Base-by-base conservation (phyloP, 2,888 invertebrate species). In the Brachyopa scutellaris region DNA sequence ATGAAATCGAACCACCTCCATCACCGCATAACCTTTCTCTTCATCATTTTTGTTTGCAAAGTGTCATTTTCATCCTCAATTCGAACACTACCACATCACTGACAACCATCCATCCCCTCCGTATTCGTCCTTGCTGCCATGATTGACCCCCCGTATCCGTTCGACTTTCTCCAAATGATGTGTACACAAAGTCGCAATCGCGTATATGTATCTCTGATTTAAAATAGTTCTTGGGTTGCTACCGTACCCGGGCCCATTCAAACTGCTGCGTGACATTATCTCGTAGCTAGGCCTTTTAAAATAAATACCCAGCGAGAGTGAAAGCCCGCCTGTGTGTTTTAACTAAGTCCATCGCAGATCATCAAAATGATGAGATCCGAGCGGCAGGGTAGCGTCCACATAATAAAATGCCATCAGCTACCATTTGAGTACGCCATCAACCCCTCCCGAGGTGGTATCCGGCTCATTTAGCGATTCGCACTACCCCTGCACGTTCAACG, bases 391-490 rank as follows among this genome's bases (percentile, higher is more conserved):
- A 55, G 64, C 76, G 76, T 61, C 80, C 77, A 53, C 70, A 82
- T 66, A 26, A 61, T 77, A 66, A 72, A 72, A 77, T 66, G 82
- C 82, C 77, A 55, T 61, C 15, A 66, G 82, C 82, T 15, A 64
- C 33, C 45, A 70, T 62, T 67, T 69, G 62, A 42, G 51, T 61
- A 66, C 38, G 33, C 38, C 31, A 62, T 64, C 77, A 72, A 66
- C 42, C 59, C 77, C 45, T 15, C 51, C 31, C 51, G 55, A 40
- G 45, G 57, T 82, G 29, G 70, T 70, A 77, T 77, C 72, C 66
- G 77, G 82, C 66, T 82, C 82, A 82, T 82, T 82, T 82, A 70
- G 77, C 76, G 76, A 77, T 77, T 77, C 59, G 53, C 77, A 77
- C 64, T 55, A 66, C 70, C 55, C 49, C 76, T 74, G 23, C 61